Conservation (phyloP, 2,888 invertebrate species). For the Galerucella pusilla region DNA sequence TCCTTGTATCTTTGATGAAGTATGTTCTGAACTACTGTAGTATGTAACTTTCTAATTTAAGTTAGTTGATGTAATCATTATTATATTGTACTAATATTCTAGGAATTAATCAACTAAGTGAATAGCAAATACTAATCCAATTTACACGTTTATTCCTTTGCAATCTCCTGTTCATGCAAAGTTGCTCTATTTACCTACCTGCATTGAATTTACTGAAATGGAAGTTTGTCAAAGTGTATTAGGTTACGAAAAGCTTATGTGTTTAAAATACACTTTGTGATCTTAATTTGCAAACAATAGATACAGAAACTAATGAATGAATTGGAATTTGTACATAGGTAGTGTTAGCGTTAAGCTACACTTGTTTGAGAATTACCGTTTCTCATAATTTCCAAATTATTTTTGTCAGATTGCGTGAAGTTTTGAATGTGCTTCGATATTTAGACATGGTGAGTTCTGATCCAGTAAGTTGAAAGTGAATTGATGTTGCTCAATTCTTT, state of each 20-base stretch:
- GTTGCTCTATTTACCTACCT: conserved; percentile 16
- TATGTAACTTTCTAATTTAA: not conserved
- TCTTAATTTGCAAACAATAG: not conserved
- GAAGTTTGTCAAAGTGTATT: not conserved
- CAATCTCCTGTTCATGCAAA: conserved; percentile 22
- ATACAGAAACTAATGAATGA: not conserved
- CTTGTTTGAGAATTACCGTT: no score
- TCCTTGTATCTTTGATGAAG: no score
- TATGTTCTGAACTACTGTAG: no score
- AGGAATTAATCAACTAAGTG: not conserved
- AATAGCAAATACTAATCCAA: not conserved
- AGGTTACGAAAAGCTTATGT: not conserved
- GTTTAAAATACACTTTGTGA: not conserved
- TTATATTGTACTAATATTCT: not conserved
- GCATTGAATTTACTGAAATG: not conserved
- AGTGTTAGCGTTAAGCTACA: no score
- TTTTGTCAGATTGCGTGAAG: no score
- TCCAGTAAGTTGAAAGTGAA: no score
- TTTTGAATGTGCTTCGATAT: no score
- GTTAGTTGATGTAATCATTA: not conserved
- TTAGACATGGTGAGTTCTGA: no score
- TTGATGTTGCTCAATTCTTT: no score
- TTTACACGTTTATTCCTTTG: conserved; percentile 15
- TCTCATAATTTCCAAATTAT: no score
- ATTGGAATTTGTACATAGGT: no score